Evolutionary conservation across 1,140 invertebrate genomes (phyloP).

Genomic region (Drosophila mauritiana): DNA sequence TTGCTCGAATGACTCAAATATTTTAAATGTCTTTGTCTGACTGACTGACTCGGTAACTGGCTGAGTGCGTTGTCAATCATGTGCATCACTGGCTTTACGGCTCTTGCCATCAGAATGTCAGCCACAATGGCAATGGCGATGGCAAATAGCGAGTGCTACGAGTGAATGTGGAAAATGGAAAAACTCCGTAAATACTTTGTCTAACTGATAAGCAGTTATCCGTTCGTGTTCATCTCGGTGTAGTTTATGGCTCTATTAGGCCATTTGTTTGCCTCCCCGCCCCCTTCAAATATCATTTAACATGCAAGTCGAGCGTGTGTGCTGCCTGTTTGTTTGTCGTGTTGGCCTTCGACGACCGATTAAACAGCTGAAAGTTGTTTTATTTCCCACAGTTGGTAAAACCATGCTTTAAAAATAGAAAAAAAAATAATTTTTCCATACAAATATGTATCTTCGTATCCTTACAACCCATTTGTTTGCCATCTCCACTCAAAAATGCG

Average conservation of each 20-base stretch:
- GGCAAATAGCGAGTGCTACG: conserved; percentile 34
- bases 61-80: conserved; percentile 71
- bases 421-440: background rate
- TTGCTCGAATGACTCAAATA: conserved; percentile 67
- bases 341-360: conserved; percentile 34
- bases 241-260: conserved; percentile 63
- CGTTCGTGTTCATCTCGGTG: conserved; percentile 44
- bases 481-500: no score
- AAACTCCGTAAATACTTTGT: conserved; percentile 36
- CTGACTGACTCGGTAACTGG: conserved; percentile 45
- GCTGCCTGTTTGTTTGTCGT: conserved; percentile 30
- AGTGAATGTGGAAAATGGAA: conserved; percentile 42
- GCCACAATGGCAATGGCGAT: conserved; percentile 46
- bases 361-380: conserved; percentile 26
- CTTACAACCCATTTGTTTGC: no score
- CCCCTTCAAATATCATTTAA: conserved; percentile 24
- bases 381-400: conserved; percentile 11
- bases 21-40: conserved; percentile 68
- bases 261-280: conserved; percentile 30
- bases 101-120: conserved; percentile 36
- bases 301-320: conserved; percentile 10
- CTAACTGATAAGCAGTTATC: conserved; percentile 44
- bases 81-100: conserved; percentile 63
- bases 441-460: no score
- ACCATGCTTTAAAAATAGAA: background rate